Evolutionary conservation across 2,888 invertebrate genomes (phyloP).

Genomic region (Spilosoma lubricipeda): DNA sequence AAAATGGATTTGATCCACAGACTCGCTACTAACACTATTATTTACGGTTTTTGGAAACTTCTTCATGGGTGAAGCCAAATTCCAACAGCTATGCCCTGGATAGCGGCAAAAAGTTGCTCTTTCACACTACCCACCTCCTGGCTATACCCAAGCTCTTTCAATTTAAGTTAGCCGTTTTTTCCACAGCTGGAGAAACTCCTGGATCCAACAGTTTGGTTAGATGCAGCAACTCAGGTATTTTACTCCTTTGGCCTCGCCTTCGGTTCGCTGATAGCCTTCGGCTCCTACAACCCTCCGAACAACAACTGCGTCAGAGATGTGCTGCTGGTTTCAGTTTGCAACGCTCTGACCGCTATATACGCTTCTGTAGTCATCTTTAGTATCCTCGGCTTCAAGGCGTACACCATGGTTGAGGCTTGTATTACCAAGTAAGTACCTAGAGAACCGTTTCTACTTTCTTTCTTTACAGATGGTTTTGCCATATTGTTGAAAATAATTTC

Average conservation of each 20-base stretch:
- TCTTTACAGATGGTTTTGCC: not conserved
- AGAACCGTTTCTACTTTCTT: not conserved
- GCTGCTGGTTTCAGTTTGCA: slow-evolving; percentile 95
- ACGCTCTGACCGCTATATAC: slow-evolving; percentile 97
- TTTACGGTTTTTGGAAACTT: too few species aligned
- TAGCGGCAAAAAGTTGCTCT: not conserved
- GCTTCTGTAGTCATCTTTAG: slow-evolving; percentile 98
- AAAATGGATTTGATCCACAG: too few species aligned
- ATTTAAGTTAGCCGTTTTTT: slow-evolving; percentile 11
- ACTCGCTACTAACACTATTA: too few species aligned
- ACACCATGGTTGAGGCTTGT: slow-evolving; percentile 94
- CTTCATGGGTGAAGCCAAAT: not conserved
- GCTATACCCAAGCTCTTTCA: not conserved
- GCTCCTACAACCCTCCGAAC: slow-evolving; percentile 97
- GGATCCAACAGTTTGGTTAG: slow-evolving; percentile 97
- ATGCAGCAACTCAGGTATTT: slow-evolving; percentile 98
- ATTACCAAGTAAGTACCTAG: slow-evolving; percentile 80
- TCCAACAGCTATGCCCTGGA: not conserved
- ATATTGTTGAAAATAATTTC: not conserved
- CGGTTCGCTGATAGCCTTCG: slow-evolving; percentile 97
- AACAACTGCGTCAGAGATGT: slow-evolving; percentile 98
- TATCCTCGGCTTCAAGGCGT: slow-evolving; percentile 98
- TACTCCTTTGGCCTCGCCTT: slow-evolving; percentile 98
- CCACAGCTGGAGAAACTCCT: slow-evolving; percentile 92
- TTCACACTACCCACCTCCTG: not conserved